Conservation (phyloP, 2,797 vertebrate species). For the Paedocypris micromegethes region DNA sequence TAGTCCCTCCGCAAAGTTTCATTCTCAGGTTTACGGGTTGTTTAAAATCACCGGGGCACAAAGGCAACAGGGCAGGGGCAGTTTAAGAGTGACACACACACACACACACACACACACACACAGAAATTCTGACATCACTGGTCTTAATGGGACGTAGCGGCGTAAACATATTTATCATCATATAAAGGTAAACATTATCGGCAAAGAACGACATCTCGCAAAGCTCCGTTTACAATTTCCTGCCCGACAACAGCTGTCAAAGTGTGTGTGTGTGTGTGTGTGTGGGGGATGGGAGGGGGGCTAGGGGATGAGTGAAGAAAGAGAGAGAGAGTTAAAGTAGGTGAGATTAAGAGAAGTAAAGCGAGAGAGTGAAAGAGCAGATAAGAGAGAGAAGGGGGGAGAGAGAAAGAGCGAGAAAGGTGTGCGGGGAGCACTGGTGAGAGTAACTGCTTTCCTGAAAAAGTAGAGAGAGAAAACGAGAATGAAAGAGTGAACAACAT, state of each 20-base stretch:
- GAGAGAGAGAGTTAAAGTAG: background rate
- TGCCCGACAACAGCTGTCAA: background rate
- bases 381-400: no score
- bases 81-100: background rate
- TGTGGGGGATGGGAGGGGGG: no score
- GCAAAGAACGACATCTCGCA: constrained; percentile 8
- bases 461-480: no score
- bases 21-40: no score
- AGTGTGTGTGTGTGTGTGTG: background rate
- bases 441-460: no score
- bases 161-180: constrained; percentile 26
- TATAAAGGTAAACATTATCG: constrained; percentile 24
- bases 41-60: no score
- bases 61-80: background rate
- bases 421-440: no score
- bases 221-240: constrained; percentile 25
- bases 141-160: constrained; percentile 1
- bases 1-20: no score
- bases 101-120: background rate
- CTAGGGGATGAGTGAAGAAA: background rate
- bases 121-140: constrained; percentile 15
- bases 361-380: no score
- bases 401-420: no score
- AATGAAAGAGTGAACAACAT: no score
- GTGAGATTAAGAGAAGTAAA: no score